These are phyloP conservation scores for Drosophila guanche DNA, from an alignment of 1,140 invertebrate genomes.

Conservation along the genomic window DNA sequence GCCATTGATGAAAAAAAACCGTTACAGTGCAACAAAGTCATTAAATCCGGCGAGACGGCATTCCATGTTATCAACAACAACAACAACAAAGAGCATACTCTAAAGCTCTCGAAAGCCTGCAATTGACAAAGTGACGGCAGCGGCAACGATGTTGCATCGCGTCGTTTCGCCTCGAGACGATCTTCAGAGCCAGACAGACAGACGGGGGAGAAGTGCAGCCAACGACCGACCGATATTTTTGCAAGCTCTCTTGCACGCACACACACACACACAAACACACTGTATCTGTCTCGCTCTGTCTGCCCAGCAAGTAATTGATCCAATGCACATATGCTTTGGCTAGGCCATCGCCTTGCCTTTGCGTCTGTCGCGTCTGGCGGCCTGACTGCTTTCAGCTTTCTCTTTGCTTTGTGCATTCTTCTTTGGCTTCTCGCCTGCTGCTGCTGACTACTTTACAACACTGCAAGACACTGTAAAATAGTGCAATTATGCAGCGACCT, in stretches of 20 bases:
- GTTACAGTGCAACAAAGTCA: slow-evolving; percentile 73
- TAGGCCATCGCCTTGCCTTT: slow-evolving; percentile 35
- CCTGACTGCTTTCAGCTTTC: slow-evolving; percentile 57
- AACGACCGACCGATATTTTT: slow-evolving; percentile 77
- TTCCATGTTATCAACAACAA: slow-evolving; percentile 73
- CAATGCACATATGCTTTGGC: slow-evolving; percentile 71
- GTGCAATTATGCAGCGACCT: too few relatives aligned
- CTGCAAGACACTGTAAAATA: too few relatives aligned
- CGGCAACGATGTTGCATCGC: slow-evolving; percentile 42
- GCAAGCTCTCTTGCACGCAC: slow-evolving; percentile 67
- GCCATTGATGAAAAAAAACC: slow-evolving; percentile 73
- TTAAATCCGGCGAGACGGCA: slow-evolving; percentile 80
- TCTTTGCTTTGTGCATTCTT: slow-evolving; percentile 49
- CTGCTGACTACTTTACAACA: too few relatives aligned
- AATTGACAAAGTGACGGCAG: slow-evolving; percentile 47
- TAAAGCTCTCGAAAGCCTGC: slow-evolving; percentile 49
- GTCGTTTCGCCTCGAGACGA: background rate
- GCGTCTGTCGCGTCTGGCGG: slow-evolving; percentile 27
- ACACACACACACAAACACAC: slow-evolving; percentile 39
- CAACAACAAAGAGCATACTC: slow-evolving; percentile 33
- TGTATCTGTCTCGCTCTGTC: slow-evolving; percentile 39
- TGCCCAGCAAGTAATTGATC: slow-evolving; percentile 74
- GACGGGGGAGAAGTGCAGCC: slow-evolving; percentile 25
- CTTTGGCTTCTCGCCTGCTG: slow-evolving; percentile 15
- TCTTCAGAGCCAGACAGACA: slow-evolving; percentile 29